Evolutionary conservation across 2,888 invertebrate genomes (phyloP).

Genomic region (Harmothoe impar): DNA sequence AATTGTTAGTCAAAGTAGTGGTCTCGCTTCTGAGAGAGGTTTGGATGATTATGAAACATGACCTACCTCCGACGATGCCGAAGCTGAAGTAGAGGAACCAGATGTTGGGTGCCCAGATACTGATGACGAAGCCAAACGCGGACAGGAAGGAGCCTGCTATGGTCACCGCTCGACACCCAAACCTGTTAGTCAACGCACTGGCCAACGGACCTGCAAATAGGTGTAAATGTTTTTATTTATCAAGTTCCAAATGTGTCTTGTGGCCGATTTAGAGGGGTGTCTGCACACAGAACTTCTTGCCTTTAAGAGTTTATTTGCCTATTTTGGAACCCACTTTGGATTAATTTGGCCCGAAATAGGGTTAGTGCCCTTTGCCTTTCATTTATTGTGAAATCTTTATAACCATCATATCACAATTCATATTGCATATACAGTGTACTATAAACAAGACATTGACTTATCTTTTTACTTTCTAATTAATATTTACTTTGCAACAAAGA

Average conservation of each 20-base stretch:
- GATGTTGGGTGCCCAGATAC: slow-evolving; percentile 92
- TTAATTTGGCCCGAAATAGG: background rate
- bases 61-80: slow-evolving; percentile 92
- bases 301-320: background rate
- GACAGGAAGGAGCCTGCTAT: slow-evolving; percentile 92
- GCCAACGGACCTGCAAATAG: slow-evolving; percentile 93
- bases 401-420: no score
- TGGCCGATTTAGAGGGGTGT: background rate
- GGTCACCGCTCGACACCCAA: slow-evolving; percentile 95
- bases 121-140: slow-evolving; percentile 89
- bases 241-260: background rate
- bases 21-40: no score
- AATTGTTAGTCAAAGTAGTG: no score
- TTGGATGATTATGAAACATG: no score
- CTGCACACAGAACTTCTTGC: background rate
- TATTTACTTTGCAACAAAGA: no score
- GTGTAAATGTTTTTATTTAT: background rate
- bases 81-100: slow-evolving; percentile 94
- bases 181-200: slow-evolving; percentile 96
- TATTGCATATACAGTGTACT: no score
- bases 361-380: background rate
- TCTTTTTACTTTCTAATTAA: no score
- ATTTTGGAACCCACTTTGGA: background rate
- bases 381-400: background rate
- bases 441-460: no score